Conservation (phyloP, 2,888 invertebrate genomes). For the Gymnoscelis rufifasciata region DNA sequence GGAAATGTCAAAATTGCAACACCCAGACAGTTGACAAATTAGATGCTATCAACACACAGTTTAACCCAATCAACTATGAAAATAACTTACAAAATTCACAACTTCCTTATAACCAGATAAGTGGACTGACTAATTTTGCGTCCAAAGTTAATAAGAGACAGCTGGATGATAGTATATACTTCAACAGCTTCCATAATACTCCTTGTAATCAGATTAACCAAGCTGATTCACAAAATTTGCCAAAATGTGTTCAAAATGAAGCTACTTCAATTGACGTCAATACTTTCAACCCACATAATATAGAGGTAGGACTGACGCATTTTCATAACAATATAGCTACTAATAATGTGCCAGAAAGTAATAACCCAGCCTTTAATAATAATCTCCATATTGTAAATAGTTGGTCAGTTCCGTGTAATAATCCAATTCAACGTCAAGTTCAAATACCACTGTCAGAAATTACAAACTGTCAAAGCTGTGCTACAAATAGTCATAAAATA, state of each 20-base stretch:
- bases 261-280: neutral
- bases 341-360: neutral
- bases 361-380: too few species aligned
- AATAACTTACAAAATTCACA: conserved; percentile 16
- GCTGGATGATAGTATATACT: conserved; percentile 14
- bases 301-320: too few species aligned
- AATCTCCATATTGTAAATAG: neutral
- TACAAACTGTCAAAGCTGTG: neutral
- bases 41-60: neutral
- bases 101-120: conserved; percentile 5
- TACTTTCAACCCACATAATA: too few species aligned
- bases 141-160: conserved; percentile 18
- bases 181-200: conserved; percentile 3
- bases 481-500: conserved; percentile 6
- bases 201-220: conserved; percentile 1
- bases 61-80: conserved; percentile 9
- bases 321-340: neutral
- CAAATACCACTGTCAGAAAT: conserved; percentile 2
- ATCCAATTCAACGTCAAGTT: neutral
- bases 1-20: conserved; percentile 8
- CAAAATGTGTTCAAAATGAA: neutral
- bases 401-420: neutral
- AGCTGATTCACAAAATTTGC: too few species aligned
- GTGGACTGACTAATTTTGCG: conserved; percentile 8
- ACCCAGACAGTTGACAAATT: conserved; percentile 14